Conservation (phyloP, 2,888 invertebrate genomes). For the Thysanoteuthis rhombus region DNA sequence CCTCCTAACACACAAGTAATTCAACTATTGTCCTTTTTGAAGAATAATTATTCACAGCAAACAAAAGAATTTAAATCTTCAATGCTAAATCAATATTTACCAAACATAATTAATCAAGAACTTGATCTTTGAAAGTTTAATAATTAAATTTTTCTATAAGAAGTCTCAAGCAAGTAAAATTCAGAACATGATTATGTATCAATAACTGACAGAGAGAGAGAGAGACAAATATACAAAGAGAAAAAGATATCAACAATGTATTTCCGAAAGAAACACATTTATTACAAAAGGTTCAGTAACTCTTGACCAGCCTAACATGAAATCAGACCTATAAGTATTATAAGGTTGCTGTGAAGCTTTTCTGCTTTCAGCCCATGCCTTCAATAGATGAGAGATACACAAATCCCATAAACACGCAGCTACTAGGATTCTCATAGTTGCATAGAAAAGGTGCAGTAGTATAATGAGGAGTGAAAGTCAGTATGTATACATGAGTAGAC, state of each 20-base stretch:
- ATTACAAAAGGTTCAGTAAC: neutral
- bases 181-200: neutral
- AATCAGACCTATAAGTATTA: too few relatives aligned
- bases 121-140: neutral
- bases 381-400: neutral
- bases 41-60: neutral
- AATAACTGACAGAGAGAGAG: neutral
- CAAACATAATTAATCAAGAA: neutral
- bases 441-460: neutral
- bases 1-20: neutral
- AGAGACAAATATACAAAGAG: neutral
- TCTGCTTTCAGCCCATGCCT: neutral
- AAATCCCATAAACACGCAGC: neutral
- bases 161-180: neutral
- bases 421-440: neutral
- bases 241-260: neutral
- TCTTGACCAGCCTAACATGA: neutral
- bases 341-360: neutral
- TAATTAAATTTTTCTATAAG: neutral
- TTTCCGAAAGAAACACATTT: neutral
- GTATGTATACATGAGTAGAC: neutral
- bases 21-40: neutral
- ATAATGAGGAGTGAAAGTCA: neutral
- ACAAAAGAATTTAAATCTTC: neutral
- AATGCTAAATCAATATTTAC: neutral